A percentile compares a stretch with the other conserved stretches of the same genome.
These are phyloP conservation scores for Eunapius fragilis DNA, from an alignment of 37 sponge, comb jelly and placozoan species.

Conservation along the genomic window DNA sequence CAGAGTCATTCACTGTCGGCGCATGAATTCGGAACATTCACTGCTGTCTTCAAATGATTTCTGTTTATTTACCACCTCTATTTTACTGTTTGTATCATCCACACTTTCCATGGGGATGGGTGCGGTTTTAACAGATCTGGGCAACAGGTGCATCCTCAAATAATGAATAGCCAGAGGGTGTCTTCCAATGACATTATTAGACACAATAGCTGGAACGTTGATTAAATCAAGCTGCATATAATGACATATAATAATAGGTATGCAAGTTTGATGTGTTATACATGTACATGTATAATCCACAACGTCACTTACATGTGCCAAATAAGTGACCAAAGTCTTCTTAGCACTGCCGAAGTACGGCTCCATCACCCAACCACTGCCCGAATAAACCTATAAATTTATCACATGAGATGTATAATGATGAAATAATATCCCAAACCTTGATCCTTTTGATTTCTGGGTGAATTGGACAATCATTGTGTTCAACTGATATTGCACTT, in stretches of 20 bases:
- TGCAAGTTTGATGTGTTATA: background rate
- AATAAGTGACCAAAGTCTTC: constrained; percentile 49
- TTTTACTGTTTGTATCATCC: background rate
- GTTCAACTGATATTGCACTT: constrained; percentile 58
- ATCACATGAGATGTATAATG: background rate
- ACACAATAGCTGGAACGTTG: background rate
- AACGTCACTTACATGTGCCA: constrained; percentile 54
- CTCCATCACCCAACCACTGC: constrained; percentile 69
- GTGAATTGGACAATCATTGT: constrained; percentile 35
- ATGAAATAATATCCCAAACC: constrained; percentile 1
- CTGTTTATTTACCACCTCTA: background rate
- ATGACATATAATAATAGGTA: background rate
- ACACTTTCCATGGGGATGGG: background rate
- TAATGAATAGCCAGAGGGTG: background rate
- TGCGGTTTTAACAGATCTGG: background rate
- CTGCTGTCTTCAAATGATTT: background rate
- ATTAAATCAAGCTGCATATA: background rate
- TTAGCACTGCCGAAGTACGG: constrained; percentile 36
- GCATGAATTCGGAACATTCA: background rate
- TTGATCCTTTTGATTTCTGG: constrained; percentile 42
- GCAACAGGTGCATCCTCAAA: background rate
- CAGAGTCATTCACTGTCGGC: too few relatives aligned
- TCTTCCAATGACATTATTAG: background rate
- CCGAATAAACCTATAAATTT: constrained; percentile 32
- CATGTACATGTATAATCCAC: background rate